These are phyloP conservation scores for Rotaria magnacalcarata DNA, from an alignment of 2,888 invertebrate species.

Conservation along the genomic window DNA sequence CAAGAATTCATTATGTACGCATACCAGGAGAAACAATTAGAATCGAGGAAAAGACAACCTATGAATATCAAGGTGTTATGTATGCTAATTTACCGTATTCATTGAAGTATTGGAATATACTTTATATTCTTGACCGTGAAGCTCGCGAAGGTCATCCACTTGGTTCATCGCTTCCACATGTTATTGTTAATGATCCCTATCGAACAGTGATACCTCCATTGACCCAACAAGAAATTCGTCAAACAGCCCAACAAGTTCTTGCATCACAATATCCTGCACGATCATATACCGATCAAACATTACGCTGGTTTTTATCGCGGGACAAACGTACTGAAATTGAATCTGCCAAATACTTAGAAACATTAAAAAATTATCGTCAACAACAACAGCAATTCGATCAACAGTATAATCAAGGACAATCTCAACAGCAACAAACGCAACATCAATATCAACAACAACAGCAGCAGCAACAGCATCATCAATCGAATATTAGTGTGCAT, in stretches of 20 bases:
- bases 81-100: conserved; percentile 39
- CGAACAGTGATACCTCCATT: conserved; percentile 3
- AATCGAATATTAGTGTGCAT: background rate
- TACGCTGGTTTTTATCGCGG: background rate
- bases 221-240: conserved; percentile 18
- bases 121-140: conserved; percentile 38
- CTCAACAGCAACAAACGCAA: background rate
- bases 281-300: background rate
- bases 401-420: no score
- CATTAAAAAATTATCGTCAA: background rate
- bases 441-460: background rate
- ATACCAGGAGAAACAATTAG: conserved; percentile 39
- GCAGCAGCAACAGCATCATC: background rate
- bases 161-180: conserved; percentile 10
- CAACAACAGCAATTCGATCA: background rate
- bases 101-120: conserved; percentile 44
- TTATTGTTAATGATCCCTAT: conserved; percentile 16
- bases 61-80: conserved; percentile 29
- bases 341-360: background rate
- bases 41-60: conserved; percentile 26
- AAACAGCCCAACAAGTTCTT: conserved; percentile 18
- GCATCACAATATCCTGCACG: background rate
- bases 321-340: conserved; percentile 9
- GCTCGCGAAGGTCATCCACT: conserved; percentile 11
- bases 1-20: conserved; percentile 39